Base-by-base conservation (phyloP, 2,888 invertebrate species). In the Meganola albula region DNA sequence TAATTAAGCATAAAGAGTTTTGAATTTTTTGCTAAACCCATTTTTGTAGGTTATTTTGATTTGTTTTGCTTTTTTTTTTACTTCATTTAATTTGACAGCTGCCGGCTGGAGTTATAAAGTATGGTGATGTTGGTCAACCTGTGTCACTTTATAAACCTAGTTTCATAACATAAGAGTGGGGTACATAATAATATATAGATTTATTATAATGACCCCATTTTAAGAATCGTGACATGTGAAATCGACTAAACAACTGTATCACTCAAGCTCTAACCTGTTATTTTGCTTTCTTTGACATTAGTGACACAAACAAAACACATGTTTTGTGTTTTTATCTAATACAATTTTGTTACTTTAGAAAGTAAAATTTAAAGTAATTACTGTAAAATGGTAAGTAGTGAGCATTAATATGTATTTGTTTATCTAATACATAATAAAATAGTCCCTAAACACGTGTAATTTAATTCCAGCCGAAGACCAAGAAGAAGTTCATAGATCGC, bases 401-500 rank as follows among this genome's bases (percentile, higher is more conserved):
- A n/a, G 6, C 6, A 16, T 20, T 20, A 20, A 5, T 20, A n/a
- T 7, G 8, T 20, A 20, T 5, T 20, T 20, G 8, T 20, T 20
- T 20, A 5, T 12, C 8, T 4, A 6, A 1, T 16, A 1, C 2
- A 1, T 12, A 1, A 3, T 4, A 8, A 8, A 9, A 18, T 25
- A n/a, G 13, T 1, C n/a, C 28, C 10, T 39, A 41, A 34, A 38
- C 10, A 20, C 12, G 20, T 26, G 28, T 61, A 62, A 64, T 56
- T 53, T 58, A 10, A 30, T 78, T 79, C 34, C 68, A 90, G 90
- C 89, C 90, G 23, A 91, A 90, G 61, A 90, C 91, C 38, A 90
- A 90, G 63, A 93, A 90, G 74, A 92, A 91, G 63, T 98, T 97
- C 64, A 96, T 98, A 57, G 94, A 97, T 67, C 94, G 94, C 55